Evolutionary conservation across 2,888 invertebrate species (phyloP).

Genomic region (Dioctria linearis): DNA sequence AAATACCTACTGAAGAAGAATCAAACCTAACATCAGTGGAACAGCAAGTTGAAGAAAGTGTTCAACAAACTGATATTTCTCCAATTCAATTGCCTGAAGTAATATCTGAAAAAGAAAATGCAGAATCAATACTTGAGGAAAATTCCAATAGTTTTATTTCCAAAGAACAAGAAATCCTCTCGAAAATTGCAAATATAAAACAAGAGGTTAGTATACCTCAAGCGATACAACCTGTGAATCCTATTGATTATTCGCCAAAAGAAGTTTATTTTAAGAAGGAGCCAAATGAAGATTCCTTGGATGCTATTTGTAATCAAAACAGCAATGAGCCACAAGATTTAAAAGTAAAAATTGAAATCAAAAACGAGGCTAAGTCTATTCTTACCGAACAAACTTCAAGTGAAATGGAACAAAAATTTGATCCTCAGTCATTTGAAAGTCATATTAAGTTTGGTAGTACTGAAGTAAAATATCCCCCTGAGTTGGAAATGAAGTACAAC

Average conservation of each 20-base stretch:
- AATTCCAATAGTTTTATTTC: slow-evolving; percentile 58
- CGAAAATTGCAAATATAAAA: slow-evolving; percentile 70
- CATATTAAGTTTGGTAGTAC: slow-evolving; percentile 60
- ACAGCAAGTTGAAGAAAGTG: slow-evolving; percentile 51
- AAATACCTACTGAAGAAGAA: slow-evolving; percentile 66
- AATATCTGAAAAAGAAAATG: slow-evolving; percentile 44
- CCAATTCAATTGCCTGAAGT: slow-evolving; percentile 23
- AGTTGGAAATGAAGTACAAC: slow-evolving; percentile 67
- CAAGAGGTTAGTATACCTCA: slow-evolving; percentile 65
- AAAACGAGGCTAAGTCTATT: slow-evolving; percentile 67
- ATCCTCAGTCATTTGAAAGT: slow-evolving; percentile 66
- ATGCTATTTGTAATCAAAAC: slow-evolving; percentile 70
- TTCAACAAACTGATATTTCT: background rate
- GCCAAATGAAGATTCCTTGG: slow-evolving; percentile 70
- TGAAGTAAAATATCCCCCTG: slow-evolving; percentile 56
- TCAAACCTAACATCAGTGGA: slow-evolving; percentile 69
- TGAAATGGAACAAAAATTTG: slow-evolving; percentile 72
- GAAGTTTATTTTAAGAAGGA: slow-evolving; percentile 75
- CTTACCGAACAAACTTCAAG: slow-evolving; percentile 65
- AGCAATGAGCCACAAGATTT: slow-evolving; percentile 80
- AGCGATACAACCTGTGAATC: slow-evolving; percentile 52
- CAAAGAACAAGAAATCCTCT: slow-evolving; percentile 70
- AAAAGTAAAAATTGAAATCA: slow-evolving; percentile 81
- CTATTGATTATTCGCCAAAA: slow-evolving; percentile 75
- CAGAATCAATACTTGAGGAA: slow-evolving; percentile 15